These are phyloP conservation scores for Coccyzus lansbergi DNA, from an alignment of 2,797 vertebrate species.

Conservation along the genomic window DNA sequence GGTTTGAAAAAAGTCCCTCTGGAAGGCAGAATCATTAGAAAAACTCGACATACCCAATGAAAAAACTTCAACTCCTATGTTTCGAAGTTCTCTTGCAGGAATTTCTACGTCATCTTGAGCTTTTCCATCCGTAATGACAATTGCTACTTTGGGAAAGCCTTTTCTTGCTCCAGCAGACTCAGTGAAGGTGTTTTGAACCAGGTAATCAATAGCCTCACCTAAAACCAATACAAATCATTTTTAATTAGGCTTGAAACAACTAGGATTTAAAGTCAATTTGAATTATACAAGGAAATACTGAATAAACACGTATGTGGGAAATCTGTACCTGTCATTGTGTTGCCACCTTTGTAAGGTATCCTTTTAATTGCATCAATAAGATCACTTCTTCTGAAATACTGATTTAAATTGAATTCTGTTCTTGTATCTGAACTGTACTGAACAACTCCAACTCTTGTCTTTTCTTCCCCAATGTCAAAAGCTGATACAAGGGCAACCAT, in stretches of 20 bases:
- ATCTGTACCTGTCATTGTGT: conserved; percentile 88
- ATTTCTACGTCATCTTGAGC: conserved; percentile 89
- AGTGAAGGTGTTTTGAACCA: conserved; percentile 85
- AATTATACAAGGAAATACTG: background rate
- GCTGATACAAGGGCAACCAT: conserved; percentile 86
- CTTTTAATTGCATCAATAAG: conserved; percentile 87
- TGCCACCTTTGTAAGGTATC: conserved; percentile 89
- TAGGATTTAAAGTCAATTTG: background rate
- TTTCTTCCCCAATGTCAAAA: conserved; percentile 90
- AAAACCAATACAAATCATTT: conserved; percentile 16
- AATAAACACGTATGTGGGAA: background rate
- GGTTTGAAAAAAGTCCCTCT: too few relatives aligned
- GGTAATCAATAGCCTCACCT: conserved; percentile 89
- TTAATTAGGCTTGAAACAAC: background rate
- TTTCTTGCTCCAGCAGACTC: conserved; percentile 86
- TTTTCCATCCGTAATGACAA: conserved; percentile 92
- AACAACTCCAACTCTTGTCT: conserved; percentile 90
- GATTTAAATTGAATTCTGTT: conserved; percentile 89
- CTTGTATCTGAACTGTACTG: conserved; percentile 87
- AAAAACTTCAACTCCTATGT: conserved; percentile 92
- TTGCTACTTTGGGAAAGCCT: conserved; percentile 90
- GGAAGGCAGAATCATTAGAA: background rate
- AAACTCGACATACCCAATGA: conserved; percentile 84
- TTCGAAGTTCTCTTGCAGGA: conserved; percentile 85
- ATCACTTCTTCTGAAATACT: conserved; percentile 80